These are phyloP conservation scores for Latrodectus geometricus DNA, from an alignment of 1,140 invertebrate genomes.

Conservation along the genomic window DNA sequence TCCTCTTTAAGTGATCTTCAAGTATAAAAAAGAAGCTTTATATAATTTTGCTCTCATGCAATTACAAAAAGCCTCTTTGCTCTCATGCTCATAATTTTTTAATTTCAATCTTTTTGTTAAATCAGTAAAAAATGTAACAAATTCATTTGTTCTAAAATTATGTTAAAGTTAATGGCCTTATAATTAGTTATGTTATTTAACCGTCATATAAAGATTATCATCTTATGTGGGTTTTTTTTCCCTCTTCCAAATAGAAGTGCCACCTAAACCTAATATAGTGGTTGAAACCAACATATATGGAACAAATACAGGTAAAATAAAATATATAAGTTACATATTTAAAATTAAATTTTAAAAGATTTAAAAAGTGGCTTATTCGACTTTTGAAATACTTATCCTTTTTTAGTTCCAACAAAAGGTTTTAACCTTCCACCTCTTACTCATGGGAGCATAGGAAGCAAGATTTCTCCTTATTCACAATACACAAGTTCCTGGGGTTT, in stretches of 20 bases:
- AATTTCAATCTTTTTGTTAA: too few relatives aligned
- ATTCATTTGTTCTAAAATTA: too few relatives aligned
- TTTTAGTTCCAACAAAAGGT: slow-evolving; percentile 43
- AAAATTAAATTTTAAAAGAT: background rate
- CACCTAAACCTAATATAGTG: slow-evolving; percentile 57
- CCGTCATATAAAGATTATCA: too few relatives aligned
- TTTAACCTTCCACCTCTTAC: slow-evolving; percentile 45
- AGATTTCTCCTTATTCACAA: slow-evolving; percentile 50
- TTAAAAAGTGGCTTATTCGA: background rate
- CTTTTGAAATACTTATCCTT: background rate
- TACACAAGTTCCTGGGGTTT: slow-evolving; percentile 51
- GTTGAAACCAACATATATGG: slow-evolving; percentile 43
- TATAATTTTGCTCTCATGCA: too few relatives aligned
- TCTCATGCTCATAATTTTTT: too few relatives aligned
- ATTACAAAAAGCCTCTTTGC: too few relatives aligned
- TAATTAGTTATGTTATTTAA: too few relatives aligned
- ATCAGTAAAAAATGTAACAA: too few relatives aligned
- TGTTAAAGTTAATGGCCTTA: too few relatives aligned
- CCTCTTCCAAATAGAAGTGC: slow-evolving; percentile 32
- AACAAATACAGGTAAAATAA: slow-evolving; percentile 23
- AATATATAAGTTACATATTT: background rate
- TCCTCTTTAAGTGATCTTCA: too few relatives aligned
- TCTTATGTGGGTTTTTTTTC: too few relatives aligned
- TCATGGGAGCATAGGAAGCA: slow-evolving; percentile 14
- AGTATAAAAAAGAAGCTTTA: too few relatives aligned